A percentile compares a stretch with the other conserved stretches of the same genome.
phyloP scores from a whole-genome alignment of 2,888 invertebrate genomes.

The Noctuana brunneofusca region DNA sequence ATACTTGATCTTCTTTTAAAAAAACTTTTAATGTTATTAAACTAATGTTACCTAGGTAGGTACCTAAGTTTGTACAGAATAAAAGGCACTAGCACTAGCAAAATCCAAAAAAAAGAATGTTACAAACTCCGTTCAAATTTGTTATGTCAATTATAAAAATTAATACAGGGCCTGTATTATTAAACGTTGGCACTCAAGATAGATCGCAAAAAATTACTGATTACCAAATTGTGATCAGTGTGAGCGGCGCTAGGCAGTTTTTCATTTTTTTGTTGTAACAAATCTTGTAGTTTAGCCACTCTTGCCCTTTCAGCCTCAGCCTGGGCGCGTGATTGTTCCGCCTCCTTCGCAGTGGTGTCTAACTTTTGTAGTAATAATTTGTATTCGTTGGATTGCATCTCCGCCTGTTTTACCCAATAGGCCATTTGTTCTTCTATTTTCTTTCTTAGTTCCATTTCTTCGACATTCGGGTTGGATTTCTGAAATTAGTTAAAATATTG shows the following conservation, averaged over 20 bases:
- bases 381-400: slow-evolving; percentile 67
- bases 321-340: slow-evolving; percentile 58
- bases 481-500: slow-evolving; percentile 41
- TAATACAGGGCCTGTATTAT: too few species aligned
- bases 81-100: too few species aligned
- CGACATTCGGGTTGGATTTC: slow-evolving; percentile 54
- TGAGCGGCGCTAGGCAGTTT: neutral
- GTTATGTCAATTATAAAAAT: too few species aligned
- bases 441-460: slow-evolving; percentile 55
- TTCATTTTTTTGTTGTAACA: slow-evolving; percentile 52
- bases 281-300: slow-evolving; percentile 55
- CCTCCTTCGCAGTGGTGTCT: slow-evolving; percentile 63
- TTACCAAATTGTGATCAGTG: neutral
- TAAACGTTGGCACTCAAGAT: too few species aligned
- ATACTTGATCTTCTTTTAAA: too few species aligned
- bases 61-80: too few species aligned
- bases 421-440: slow-evolving; percentile 63
- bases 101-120: too few species aligned
- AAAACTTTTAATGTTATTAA: too few species aligned
- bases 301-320: slow-evolving; percentile 62
- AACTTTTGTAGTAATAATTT: slow-evolving; percentile 66
- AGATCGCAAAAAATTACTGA: too few species aligned
- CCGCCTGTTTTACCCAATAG: slow-evolving; percentile 63
- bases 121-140: too few species aligned
- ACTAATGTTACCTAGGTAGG: too few species aligned